Evolutionary conservation across 1,140 invertebrate species (phyloP).

Genomic region (Ectropis grisescens): DNA sequence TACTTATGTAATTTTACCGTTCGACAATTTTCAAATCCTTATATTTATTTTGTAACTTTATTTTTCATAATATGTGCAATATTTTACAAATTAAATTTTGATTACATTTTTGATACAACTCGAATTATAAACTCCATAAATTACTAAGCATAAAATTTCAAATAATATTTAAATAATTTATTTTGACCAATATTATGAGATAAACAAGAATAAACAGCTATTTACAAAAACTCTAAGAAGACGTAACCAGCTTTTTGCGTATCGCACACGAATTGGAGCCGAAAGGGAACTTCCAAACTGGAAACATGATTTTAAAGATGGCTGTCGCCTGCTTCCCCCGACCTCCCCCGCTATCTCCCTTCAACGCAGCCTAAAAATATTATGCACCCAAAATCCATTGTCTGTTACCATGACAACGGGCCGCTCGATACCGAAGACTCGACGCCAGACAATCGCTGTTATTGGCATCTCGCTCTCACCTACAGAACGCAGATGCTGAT

Average conservation of each 20-base stretch:
- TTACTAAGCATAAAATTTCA: too few species aligned
- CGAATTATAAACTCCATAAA: too few species aligned
- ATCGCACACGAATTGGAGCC: constrained; percentile 29
- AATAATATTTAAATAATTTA: too few species aligned
- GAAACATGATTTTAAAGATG: constrained; percentile 69
- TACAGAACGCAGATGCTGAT: constrained; percentile 44
- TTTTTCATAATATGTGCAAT: too few species aligned
- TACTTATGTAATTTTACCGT: too few species aligned
- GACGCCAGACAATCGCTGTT: constrained; percentile 43
- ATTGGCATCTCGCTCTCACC: constrained; percentile 57
- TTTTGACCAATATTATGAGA: too few species aligned
- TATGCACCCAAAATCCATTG: constrained; percentile 70
- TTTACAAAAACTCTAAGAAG: too few species aligned
- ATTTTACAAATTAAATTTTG: too few species aligned
- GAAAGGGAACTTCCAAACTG: constrained; percentile 54
- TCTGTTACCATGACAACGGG: constrained; percentile 64
- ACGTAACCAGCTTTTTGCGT: constrained; percentile 14
- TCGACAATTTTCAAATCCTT: too few species aligned
- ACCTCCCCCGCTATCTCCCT: constrained; percentile 29
- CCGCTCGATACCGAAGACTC: constrained; percentile 54
- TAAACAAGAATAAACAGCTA: too few species aligned
- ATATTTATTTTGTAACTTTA: too few species aligned
- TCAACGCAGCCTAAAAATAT: constrained; percentile 67
- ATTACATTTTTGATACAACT: too few species aligned
- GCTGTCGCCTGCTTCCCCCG: constrained; percentile 37